phyloP scores from a whole-genome alignment of 2,888 invertebrate species.

The Cataglyphis cursor region DNA sequence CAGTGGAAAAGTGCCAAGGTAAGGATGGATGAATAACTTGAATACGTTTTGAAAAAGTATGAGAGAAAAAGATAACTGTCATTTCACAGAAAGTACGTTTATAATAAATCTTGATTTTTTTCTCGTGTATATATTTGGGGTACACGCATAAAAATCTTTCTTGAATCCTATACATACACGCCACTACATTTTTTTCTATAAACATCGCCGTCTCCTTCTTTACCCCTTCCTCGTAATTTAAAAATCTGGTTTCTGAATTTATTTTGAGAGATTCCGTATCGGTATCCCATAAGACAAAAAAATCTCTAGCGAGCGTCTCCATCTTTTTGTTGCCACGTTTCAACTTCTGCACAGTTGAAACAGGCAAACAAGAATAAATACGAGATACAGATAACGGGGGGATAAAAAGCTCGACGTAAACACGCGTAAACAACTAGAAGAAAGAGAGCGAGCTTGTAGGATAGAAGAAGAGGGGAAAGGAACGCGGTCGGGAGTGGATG shows the following conservation, averaged over 20 bases:
- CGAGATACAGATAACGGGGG: background rate
- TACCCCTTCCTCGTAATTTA: background rate
- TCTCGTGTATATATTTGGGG: background rate
- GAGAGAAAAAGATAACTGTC: slow-evolving; percentile 17
- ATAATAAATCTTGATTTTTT: slow-evolving; percentile 1
- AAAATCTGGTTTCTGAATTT: background rate
- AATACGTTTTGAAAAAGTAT: slow-evolving; percentile 39
- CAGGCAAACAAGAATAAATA: slow-evolving; percentile 33
- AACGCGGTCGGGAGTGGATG: slow-evolving; percentile 65
- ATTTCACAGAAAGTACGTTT: slow-evolving; percentile 1
- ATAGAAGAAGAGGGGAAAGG: slow-evolving; percentile 38
- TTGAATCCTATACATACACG: background rate
- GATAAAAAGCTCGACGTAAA: slow-evolving; percentile 45
- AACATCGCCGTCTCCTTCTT: background rate
- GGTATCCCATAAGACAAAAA: background rate
- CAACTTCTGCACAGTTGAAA: slow-evolving; percentile 7
- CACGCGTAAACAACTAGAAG: slow-evolving; percentile 42
- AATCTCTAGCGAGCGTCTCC: slow-evolving; percentile 3
- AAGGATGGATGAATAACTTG: background rate
- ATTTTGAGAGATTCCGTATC: slow-evolving; percentile 9
- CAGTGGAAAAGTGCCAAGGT: slow-evolving; percentile 8
- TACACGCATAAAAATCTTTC: background rate
- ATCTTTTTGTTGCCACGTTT: slow-evolving; percentile 28
- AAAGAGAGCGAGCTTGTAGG: background rate
- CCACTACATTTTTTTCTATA: background rate